Evolutionary conservation across 2,888 invertebrate species (phyloP).

Genomic region (Oscheius onirici): DNA sequence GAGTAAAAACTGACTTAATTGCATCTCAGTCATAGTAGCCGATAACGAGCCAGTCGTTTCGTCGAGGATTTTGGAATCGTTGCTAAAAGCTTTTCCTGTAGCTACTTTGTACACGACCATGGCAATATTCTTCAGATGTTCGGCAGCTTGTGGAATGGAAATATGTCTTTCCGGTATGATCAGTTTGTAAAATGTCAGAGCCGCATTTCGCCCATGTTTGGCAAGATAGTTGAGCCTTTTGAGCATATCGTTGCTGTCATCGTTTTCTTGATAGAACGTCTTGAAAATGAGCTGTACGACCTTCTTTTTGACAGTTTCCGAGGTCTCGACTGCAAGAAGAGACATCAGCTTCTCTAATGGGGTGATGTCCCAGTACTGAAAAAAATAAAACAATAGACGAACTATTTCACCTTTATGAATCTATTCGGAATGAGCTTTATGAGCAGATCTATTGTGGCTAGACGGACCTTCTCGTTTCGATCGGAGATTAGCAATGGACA

Average conservation of each 20-base stretch:
- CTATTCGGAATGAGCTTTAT: slow-evolving; percentile 10
- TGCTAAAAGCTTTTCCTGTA: not conserved
- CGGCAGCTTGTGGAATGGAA: not conserved
- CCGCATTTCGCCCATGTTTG: slow-evolving; percentile 2
- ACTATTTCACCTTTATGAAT: not conserved
- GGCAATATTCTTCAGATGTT: not conserved
- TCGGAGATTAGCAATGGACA: not conserved
- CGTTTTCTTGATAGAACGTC: slow-evolving; percentile 11
- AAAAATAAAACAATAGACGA: not conserved
- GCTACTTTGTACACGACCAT: slow-evolving; percentile 1
- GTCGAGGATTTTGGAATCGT: slow-evolving; percentile 2
- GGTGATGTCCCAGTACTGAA: slow-evolving; percentile 13
- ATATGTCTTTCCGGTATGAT: not conserved
- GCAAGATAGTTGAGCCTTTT: slow-evolving; percentile 9
- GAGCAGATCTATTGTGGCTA: not conserved
- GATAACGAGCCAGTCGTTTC: slow-evolving; percentile 10
- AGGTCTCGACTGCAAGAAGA: not conserved
- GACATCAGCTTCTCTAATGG: slow-evolving; percentile 1
- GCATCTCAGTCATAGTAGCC: not conserved
- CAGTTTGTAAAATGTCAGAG: slow-evolving; percentile 15
- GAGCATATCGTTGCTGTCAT: slow-evolving; percentile 1
- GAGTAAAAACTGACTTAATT: not conserved
- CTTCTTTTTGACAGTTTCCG: slow-evolving; percentile 19
- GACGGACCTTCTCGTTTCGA: slow-evolving; percentile 2
- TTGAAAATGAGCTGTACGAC: slow-evolving; percentile 7